Conservation (phyloP, 2,113 vertebrate genomes). For the Emberiza fucata region DNA sequence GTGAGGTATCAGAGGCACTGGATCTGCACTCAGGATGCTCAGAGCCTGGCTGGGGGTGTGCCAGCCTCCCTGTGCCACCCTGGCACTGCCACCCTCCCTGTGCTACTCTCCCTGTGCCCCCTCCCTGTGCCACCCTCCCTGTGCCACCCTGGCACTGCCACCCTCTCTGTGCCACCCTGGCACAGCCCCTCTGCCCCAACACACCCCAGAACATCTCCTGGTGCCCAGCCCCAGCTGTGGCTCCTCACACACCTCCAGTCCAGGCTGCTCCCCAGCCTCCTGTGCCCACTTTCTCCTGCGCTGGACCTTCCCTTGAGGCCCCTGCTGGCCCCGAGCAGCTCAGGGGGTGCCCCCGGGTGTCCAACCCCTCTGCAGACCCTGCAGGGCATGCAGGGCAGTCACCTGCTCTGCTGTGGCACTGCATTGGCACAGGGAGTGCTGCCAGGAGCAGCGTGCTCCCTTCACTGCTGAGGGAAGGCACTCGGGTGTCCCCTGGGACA, state of each 20-base stretch:
- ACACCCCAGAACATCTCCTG: background rate
- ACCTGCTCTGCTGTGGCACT: background rate
- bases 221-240: background rate
- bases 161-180: background rate
- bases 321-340: background rate
- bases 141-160: background rate
- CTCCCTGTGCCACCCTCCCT: background rate
- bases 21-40: too few relatives aligned
- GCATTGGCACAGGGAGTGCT: background rate
- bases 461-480: accelerated
- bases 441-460: accelerated
- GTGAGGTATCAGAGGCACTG: too few relatives aligned
- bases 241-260: background rate
- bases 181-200: background rate
- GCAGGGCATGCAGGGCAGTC: background rate
- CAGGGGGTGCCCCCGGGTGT: background rate
- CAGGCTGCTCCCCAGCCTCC: background rate
- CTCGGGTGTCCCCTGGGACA: background rate
- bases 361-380: background rate
- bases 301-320: background rate
- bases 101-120: too few relatives aligned
- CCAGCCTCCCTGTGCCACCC: too few relatives aligned
- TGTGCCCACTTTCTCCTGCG: background rate
- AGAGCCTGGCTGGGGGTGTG: too few relatives aligned
- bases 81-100: too few relatives aligned